Conservation (phyloP, 2,797 vertebrate species). For the Acipenser ruthenus region DNA sequence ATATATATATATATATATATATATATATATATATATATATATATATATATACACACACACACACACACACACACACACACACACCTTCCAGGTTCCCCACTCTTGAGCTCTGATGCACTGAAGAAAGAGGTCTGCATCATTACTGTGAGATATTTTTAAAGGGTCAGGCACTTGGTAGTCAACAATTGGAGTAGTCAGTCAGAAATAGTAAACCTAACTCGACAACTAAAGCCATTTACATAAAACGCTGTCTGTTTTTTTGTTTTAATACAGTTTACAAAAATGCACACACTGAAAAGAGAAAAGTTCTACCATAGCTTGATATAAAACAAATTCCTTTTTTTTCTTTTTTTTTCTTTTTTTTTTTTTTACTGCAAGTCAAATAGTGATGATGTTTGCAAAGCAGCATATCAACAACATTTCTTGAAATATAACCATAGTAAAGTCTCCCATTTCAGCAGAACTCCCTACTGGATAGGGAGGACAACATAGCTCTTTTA, state of each 20-base stretch:
- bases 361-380: constrained; percentile 5
- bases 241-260: constrained; percentile 34
- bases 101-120: constrained; percentile 47
- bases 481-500: constrained; percentile 16
- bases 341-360: constrained; percentile 19
- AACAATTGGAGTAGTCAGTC: constrained; percentile 70
- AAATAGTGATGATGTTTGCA: constrained; percentile 26
- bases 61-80: too few species aligned
- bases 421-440: constrained; percentile 10
- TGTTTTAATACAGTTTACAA: constrained; percentile 57
- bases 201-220: constrained; percentile 66
- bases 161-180: constrained; percentile 91
- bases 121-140: constrained; percentile 63
- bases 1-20: too few species aligned
- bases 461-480: background rate
- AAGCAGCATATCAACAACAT: constrained; percentile 33
- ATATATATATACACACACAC: too few species aligned
- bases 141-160: constrained; percentile 68
- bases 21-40: too few species aligned
- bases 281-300: constrained; percentile 64
- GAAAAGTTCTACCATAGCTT: constrained; percentile 52
- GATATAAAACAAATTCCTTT: constrained; percentile 50
- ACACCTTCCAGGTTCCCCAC: constrained; percentile 14
- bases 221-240: constrained; percentile 57
- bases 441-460: background rate